Base-by-base conservation (phyloP, 2,888 invertebrate genomes). In the Brachyptera putata region DNA sequence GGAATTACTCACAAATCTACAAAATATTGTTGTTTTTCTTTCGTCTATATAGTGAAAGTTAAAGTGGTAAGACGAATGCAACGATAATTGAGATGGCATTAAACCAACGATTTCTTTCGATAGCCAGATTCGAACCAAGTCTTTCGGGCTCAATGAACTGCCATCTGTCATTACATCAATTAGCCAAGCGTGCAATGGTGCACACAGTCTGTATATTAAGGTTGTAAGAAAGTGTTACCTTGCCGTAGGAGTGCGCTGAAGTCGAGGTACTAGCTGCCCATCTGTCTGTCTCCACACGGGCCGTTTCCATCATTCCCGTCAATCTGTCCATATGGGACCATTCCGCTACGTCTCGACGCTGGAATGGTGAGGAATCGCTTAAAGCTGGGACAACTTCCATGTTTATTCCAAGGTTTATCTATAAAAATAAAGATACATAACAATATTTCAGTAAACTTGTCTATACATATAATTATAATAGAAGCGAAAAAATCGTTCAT, bases 271-370 rank as follows among this genome's bases (percentile, higher is more conserved):
- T 76, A 25, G 78, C 75, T 46, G 77, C 71, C 80, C 80, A 81
- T 65, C 77, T 77, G 68, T 79, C 79, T 30, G 79, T 79, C 70
- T 80, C 79, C 34, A 79, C 71, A 34, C 80, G 72, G 34, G 80
- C 80, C 65, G 77, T 73, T 69, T 80, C 80, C 67, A 79, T 70
- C 69, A 79, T 78, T 22, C 80, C 80, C 34, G 79, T 80, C 66
- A 80, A 71, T 66, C 75, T 74, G 70, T 80, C 79, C 64, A 79
- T 71, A 63, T 76, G 72, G 60, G 79, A 78, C 80, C 80, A 80
- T 69, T 80, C 80, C 68, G 77, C 75, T 65, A 80, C 78, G 70
- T 80, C 78, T 68, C 76, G 78, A 65, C 78, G 78, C 68, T 77
- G 77, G 68, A 77, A 78, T 16, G 79, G 78, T 62, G 70, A 71